Evolutionary conservation across 2,888 invertebrate species (phyloP).

Genomic region (Hirtodrosophila alboralis): DNA sequence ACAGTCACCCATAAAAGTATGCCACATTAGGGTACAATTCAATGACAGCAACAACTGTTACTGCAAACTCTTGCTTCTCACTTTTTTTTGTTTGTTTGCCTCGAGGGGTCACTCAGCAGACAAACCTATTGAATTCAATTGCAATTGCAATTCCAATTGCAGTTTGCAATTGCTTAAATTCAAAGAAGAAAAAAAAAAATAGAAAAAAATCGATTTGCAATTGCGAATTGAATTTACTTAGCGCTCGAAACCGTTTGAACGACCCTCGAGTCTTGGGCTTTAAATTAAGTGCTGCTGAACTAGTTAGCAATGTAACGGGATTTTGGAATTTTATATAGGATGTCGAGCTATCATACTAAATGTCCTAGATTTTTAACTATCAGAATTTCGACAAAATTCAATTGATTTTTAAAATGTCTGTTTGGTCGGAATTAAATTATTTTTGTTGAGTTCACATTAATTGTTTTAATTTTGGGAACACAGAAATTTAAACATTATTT

Average conservation of each 20-base stretch:
- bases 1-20: conserved; percentile 12
- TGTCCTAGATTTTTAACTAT: no score
- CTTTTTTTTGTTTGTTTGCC: conserved; percentile 4
- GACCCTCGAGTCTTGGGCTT: not conserved
- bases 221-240: conserved; percentile 36
- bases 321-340: no score
- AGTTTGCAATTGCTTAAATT: conserved; percentile 26
- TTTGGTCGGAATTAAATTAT: no score
- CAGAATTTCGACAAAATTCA: no score
- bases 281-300: conserved; percentile 1
- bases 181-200: no score
- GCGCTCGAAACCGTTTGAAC: not conserved
- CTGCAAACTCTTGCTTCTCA: no score
- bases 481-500: no score
- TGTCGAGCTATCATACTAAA: no score
- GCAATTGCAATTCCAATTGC: not conserved
- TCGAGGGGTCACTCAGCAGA: conserved; percentile 25
- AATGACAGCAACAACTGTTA: not conserved
- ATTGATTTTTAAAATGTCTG: no score
- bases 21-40: conserved; percentile 13
- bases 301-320: no score
- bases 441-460: no score
- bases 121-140: conserved; percentile 21
- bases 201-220: conserved; percentile 38
- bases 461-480: no score